Conservation (phyloP, 2,888 invertebrate genomes). For the Caenorhabditis japonica region DNA sequence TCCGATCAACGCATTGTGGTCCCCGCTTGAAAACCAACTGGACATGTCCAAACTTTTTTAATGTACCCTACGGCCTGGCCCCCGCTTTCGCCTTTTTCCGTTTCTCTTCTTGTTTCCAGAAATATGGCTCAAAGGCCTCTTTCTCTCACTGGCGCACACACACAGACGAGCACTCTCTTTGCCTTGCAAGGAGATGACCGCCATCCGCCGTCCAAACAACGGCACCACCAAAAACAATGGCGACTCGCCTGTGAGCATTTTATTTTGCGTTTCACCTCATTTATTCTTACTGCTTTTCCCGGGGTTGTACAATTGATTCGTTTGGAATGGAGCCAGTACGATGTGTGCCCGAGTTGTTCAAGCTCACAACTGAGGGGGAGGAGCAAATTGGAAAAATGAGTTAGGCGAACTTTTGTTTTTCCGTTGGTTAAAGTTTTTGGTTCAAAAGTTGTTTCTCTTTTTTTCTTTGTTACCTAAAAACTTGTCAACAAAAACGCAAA, state of each 20-base stretch:
- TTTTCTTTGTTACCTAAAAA: too few species aligned
- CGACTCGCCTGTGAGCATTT: constrained; percentile 47
- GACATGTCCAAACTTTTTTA: constrained; percentile 50
- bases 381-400: too few species aligned
- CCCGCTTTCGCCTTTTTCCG: constrained; percentile 14
- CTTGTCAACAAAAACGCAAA: too few species aligned
- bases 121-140: constrained; percentile 25
- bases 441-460: too few species aligned
- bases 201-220: constrained; percentile 17
- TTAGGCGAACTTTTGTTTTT: too few species aligned
- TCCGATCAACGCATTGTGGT: too few species aligned
- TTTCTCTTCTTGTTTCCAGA: constrained; percentile 41
- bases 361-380: too few species aligned
- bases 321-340: too few species aligned
- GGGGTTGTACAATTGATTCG: too few species aligned
- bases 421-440: too few species aligned
- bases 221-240: constrained; percentile 22
- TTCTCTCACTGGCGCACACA: constrained; percentile 20
- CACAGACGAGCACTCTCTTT: constrained; percentile 22
- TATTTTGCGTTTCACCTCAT: constrained; percentile 26
- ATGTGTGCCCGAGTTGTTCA: too few species aligned
- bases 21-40: constrained; percentile 48
- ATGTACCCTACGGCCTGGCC: constrained; percentile 28
- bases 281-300: background rate
- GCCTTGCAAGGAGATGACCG: constrained; percentile 41